Evolutionary conservation across 2,113 vertebrate species (phyloP), one percentile per base, ranked within the genome.

Genomic region (Indri indri): DNA sequence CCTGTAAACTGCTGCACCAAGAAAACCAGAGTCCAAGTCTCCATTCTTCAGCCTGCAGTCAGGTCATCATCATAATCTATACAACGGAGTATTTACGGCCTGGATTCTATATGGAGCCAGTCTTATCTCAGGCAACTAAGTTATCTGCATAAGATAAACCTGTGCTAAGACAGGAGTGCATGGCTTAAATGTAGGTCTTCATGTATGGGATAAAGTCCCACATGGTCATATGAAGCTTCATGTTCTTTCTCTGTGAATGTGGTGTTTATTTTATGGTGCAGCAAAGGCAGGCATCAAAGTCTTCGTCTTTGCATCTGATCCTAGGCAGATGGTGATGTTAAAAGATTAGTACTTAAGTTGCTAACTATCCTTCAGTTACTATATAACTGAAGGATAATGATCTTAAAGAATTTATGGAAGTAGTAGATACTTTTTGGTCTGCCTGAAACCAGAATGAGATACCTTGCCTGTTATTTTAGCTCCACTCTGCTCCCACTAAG

Each of bases 61-160:
- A 34, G 3, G 86, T 83, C 89, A 88, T 66, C 95, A 91, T 85
- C 65, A 52, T 47, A 27, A 12, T 54, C 63, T 50, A 34, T 22
- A 71, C 45, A 71, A 74, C 42, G 8, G 30, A 57, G 76, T 89
- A 91, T 86, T 97, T 93, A 91, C n/a, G 76, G 96, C 34, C n/a
- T 52, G 45, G 76, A 76, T 66, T 68, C 47, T 83, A 91, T 30
- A 73, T 8, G 82, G 93, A 97, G 91, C 68, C 91, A 87, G 37
- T 89, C 40, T 95, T 93, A 89, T 91, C 95, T 94, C 68, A 91
- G 68, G 76, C 91, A 82, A 76, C 82, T 68, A 70, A 61, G 86
- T 32, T 40, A 71, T 93, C 96, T 97, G 63, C 40, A 0, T 80
- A 77, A 88, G 97, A 94, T 85, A 96, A 94, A 86, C 86, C 70